Evolutionary conservation across 2,113 vertebrate genomes (phyloP), one percentile per base, ranked within the genome.

Genomic region (Ailurus styani): DNA sequence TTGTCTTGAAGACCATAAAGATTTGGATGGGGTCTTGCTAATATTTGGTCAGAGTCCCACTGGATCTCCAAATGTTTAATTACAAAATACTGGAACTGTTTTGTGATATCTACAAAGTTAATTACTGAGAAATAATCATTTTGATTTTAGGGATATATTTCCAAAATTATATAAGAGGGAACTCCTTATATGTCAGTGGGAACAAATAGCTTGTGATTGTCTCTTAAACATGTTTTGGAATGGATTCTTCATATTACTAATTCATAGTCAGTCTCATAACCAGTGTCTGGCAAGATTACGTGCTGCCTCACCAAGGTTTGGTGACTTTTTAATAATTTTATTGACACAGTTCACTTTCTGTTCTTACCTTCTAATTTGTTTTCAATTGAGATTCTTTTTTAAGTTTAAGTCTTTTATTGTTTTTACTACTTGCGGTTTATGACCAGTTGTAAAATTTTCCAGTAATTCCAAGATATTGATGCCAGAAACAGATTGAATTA

Each of bases 11-110:
- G 42, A 91, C 77, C 66, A 2, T 88, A 87, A 96, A 85, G 42
- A 64, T 95, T 95, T 96, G 50, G 40, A 73, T 96, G 47, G 47
- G n/a, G 68, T 62, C 75, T 54, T 93, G 42, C 47, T 92, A 83
- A 90, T 79, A 62, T 47, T 77, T 88, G 12, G 42, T 95, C 72
- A 89, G 72, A 62, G 25, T 34, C 85, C 87, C 42, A 7, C 34
- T 55, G 1, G n/a, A 94, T 92, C 95, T 94, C 64, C 85, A 94
- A 73, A 73, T 94, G 34, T 60, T 68, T 79, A 31, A 54, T 87
- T 97, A 66, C 4, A 92, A 40, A 96, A 42, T 94, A 45, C 57
- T 75, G 47, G 62, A 77, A 55, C 27, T 88, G 15, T 72, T 93
- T 77, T 34, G 7, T 97, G 64, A 54, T 88, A 68, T 91, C 87